phyloP scores from a whole-genome alignment of 2,888 invertebrate genomes.

The Patella caerulea region DNA sequence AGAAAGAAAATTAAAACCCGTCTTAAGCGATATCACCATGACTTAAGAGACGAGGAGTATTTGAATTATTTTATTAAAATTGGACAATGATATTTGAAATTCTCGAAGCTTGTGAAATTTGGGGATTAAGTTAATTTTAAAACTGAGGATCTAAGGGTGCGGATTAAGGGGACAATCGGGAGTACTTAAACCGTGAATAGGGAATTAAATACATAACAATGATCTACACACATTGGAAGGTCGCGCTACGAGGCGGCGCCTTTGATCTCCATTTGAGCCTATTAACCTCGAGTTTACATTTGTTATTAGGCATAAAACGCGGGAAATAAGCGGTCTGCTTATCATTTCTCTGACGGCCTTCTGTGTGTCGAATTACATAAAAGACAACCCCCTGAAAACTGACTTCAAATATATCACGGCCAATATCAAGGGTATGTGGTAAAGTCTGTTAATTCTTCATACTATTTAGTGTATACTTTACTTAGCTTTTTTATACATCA shows the following conservation, averaged over 20 bases:
- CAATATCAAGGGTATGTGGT: too few relatives aligned
- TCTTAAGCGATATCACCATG: too few relatives aligned
- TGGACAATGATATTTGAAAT: neutral
- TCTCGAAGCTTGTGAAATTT: neutral
- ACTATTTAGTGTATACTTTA: too few relatives aligned
- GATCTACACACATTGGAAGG: slow-evolving; percentile 2
- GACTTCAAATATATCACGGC: too few relatives aligned
- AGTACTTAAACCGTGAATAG: slow-evolving; percentile 4
- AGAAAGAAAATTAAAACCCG: too few relatives aligned
- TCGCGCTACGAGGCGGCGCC: slow-evolving; percentile 6
- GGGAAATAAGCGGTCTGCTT: slow-evolving; percentile 7
- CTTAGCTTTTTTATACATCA: too few relatives aligned
- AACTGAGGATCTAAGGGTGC: neutral
- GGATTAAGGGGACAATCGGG: neutral
- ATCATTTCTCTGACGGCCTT: neutral
- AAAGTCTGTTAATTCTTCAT: too few relatives aligned
- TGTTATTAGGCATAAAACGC: slow-evolving; percentile 17
- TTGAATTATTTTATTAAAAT: too few relatives aligned
- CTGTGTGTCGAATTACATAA: slow-evolving; percentile 3
- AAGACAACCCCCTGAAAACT: neutral
- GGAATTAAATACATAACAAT: neutral
- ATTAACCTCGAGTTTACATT: slow-evolving; percentile 20
- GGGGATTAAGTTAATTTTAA: neutral
- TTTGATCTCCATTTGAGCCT: slow-evolving; percentile 22
- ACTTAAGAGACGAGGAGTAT: too few relatives aligned